phyloP scores from a whole-genome alignment of 2,888 invertebrate genomes.

The Eurytoma adleriae region DNA sequence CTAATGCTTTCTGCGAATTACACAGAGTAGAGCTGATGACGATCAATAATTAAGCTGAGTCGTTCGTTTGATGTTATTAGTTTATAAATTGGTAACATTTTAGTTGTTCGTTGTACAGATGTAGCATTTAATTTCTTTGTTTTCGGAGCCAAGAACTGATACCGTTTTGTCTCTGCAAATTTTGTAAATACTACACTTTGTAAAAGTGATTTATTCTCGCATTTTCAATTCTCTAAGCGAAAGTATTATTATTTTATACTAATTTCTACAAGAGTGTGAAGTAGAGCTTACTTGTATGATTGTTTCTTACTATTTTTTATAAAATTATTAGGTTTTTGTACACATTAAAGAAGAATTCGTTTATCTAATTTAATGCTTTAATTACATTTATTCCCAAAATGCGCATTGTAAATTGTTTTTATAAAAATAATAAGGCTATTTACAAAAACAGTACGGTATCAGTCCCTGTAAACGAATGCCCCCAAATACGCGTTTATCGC shows the following conservation, averaged over 20 bases:
- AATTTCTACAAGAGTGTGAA: conserved; percentile 40
- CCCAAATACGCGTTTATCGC: conserved; percentile 32
- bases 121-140: conserved; percentile 54
- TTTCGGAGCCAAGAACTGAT: conserved; percentile 52
- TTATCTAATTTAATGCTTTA: conserved; percentile 32
- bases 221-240: conserved; percentile 44
- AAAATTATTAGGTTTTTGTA: conserved; percentile 38
- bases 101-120: conserved; percentile 50
- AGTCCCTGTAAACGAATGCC: conserved; percentile 37
- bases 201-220: conserved; percentile 48
- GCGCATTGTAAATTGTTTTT: conserved; percentile 42
- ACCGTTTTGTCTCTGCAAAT: conserved; percentile 41
- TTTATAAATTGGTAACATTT: conserved; percentile 41
- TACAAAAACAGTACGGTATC: conserved; percentile 43
- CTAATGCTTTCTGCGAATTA: conserved; percentile 44
- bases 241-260: conserved; percentile 53
- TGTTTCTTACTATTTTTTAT: conserved; percentile 39
- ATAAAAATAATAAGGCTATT: conserved; percentile 29
- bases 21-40: conserved; percentile 35
- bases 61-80: conserved; percentile 32
- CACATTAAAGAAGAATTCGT: conserved; percentile 12
- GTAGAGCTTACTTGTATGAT: conserved; percentile 35
- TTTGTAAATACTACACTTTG: conserved; percentile 45
- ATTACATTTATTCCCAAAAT: conserved; percentile 27
- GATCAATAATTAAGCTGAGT: conserved; percentile 38